Percentiles rank a stretch among this genome's conserved stretches.
Conservation (phyloP, 2,888 invertebrate genomes). For the Branchipolynoe longqiensis region DNA sequence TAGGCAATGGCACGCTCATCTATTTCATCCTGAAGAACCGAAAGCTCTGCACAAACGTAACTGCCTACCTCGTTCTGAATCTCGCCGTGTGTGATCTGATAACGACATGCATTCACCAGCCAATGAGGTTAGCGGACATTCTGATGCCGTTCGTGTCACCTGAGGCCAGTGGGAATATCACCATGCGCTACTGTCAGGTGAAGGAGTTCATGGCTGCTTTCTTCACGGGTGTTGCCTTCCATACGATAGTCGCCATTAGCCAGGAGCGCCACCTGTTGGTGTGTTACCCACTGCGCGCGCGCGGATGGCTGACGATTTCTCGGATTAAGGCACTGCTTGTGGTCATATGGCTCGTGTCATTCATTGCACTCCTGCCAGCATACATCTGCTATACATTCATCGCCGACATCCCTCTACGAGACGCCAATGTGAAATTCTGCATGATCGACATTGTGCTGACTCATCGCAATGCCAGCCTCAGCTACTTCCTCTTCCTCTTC, state of each 20-base stretch:
- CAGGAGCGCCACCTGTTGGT: slow-evolving; percentile 66
- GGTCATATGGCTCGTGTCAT: slow-evolving; percentile 61
- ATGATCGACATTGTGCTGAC: slow-evolving; percentile 56
- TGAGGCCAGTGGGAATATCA: slow-evolving; percentile 16
- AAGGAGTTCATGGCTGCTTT: slow-evolving; percentile 62
- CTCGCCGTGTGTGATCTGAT: slow-evolving; percentile 66
- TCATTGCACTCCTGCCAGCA: slow-evolving; percentile 60
- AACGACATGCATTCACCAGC: slow-evolving; percentile 57
- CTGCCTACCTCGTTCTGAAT: slow-evolving; percentile 65
- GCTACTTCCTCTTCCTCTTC: slow-evolving; percentile 63
- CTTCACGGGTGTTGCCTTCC: slow-evolving; percentile 63
- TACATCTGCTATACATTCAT: slow-evolving; percentile 60
- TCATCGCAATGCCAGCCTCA: background rate
- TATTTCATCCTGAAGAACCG: slow-evolving; percentile 59
- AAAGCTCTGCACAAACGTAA: slow-evolving; percentile 57
- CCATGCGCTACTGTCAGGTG: slow-evolving; percentile 60
- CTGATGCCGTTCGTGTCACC: slow-evolving; percentile 30
- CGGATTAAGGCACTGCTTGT: slow-evolving; percentile 51
- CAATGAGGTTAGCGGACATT: slow-evolving; percentile 63
- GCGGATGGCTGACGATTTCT: slow-evolving; percentile 60
- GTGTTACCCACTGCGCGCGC: slow-evolving; percentile 64
- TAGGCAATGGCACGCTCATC: slow-evolving; percentile 64
- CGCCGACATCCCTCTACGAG: slow-evolving; percentile 39
- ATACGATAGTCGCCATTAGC: slow-evolving; percentile 65
- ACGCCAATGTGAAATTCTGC: slow-evolving; percentile 59